Base-by-base conservation (phyloP, 2,888 invertebrate genomes). In the Bibio marci region DNA sequence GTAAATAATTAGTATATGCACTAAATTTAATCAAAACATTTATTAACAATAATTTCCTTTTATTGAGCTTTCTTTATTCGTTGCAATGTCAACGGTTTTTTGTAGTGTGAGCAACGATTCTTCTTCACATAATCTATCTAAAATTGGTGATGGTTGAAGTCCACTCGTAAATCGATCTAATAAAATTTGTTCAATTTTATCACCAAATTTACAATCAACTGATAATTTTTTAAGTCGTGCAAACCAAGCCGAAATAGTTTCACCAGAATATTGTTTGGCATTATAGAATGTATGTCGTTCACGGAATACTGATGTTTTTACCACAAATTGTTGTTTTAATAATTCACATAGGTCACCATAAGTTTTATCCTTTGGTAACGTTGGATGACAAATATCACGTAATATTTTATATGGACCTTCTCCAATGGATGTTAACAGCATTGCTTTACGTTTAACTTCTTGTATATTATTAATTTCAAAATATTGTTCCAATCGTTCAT, bases 201-300 rank as follows among this genome's bases (percentile, higher is more conserved):
- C 35, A 17, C 43, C 45, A 39, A 49, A 50, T 39, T 47, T 44
- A 39, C 50, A 50, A 38, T 45, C 43, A 12, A 45, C 43, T 25
- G 47, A 44, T n/a, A 44, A 35, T 31, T 41, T 46, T 30, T 45
- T 45, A 4, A 49, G 37, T 26, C 48, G 25, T 12, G 44, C 47
- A 40, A 44, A 46, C 42, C 43, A 49, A 25, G 44, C 39, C 8
- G 33, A 44, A 11, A 47, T 41, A 3, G 42, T 38, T 38, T 49
- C 47, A 18, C 30, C 30, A 10, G 37, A 30, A n/a, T 36, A 34
- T 44, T 50, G 47, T 31, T 38, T 40, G 10, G 44, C 45, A 14
- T 46, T 41, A 31, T 46, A 47, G 30, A 50, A 49, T 30, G 43
- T 42, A 3, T 38, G 37, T 13, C 46, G 30, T 43, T 50, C 44